phyloP scores from a whole-genome alignment of 2,888 invertebrate species.

The Leucophora obtusa region DNA sequence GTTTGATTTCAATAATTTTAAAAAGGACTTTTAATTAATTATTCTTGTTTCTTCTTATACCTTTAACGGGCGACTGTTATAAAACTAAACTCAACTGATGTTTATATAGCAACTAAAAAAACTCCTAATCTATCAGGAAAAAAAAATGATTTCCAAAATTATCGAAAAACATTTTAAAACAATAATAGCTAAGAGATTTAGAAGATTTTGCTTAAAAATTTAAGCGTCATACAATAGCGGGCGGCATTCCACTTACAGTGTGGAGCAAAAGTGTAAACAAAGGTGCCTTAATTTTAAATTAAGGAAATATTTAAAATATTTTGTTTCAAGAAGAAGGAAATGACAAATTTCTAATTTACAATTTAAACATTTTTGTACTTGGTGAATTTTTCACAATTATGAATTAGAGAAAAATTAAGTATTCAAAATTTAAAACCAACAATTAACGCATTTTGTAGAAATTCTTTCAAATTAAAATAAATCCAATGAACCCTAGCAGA shows the following conservation, averaged over 20 bases:
- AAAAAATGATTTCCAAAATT: not conserved
- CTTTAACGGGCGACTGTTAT: not conserved
- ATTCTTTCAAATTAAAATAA: too few species aligned
- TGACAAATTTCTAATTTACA: too few species aligned
- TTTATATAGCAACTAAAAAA: not conserved
- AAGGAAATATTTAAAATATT: too few species aligned
- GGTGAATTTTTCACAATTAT: too few species aligned
- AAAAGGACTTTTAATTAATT: not conserved
- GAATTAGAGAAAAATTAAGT: too few species aligned
- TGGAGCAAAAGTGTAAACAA: too few species aligned
- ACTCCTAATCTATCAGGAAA: not conserved
- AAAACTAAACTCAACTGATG: not conserved
- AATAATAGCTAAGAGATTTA: not conserved
- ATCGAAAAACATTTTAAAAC: not conserved
- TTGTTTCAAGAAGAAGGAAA: too few species aligned
- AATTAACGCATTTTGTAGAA: too few species aligned
- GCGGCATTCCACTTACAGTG: not conserved
- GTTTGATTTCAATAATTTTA: not conserved
- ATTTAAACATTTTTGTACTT: too few species aligned
- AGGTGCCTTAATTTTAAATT: too few species aligned
- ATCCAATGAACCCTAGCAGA: too few species aligned
- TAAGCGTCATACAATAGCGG: slow-evolving; percentile 6
- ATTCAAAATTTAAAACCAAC: too few species aligned
- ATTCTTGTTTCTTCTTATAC: not conserved
- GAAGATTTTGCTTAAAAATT: not conserved